Conservation (phyloP, 2,888 invertebrate genomes). For the Thecocarcelia acutangulata region DNA sequence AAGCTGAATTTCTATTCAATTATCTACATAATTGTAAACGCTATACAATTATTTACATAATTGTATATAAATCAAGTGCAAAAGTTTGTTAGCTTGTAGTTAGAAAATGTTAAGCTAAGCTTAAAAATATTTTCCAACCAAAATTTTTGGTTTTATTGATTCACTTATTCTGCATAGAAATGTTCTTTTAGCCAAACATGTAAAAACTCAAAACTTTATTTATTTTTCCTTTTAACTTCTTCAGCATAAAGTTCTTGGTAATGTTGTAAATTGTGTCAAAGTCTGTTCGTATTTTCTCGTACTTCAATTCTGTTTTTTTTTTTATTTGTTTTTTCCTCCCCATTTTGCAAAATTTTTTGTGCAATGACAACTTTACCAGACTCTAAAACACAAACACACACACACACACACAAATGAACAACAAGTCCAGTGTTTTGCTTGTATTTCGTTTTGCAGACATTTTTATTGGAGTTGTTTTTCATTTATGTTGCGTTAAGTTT, state of each 20-base stretch:
- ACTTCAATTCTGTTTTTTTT: neutral
- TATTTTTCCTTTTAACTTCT: constrained; percentile 23
- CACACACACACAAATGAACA: too few species aligned
- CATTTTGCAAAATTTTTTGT: constrained; percentile 24
- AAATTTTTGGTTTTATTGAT: too few species aligned
- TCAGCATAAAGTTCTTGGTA: constrained; percentile 18
- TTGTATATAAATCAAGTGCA: too few species aligned
- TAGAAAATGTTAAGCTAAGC: too few species aligned
- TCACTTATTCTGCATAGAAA: neutral
- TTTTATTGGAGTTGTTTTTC: constrained; percentile 21
- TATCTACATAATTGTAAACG: too few species aligned
- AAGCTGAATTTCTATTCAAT: neutral
- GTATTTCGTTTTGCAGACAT: neutral
- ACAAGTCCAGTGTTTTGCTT: neutral
- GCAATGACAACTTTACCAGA: constrained; percentile 39
- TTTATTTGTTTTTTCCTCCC: neutral
- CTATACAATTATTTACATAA: too few species aligned
- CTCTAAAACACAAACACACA: constrained; percentile 12
- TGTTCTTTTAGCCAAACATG: constrained; percentile 26
- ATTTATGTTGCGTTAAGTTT: constrained; percentile 3
- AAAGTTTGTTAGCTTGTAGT: too few species aligned
- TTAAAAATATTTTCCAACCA: too few species aligned
- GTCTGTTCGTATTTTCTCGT: constrained; percentile 18
- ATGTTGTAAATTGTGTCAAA: constrained; percentile 58
- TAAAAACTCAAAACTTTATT: constrained; percentile 30